Conservation (phyloP, 1,140 invertebrate species). For the Cryptotermes secundus region DNA sequence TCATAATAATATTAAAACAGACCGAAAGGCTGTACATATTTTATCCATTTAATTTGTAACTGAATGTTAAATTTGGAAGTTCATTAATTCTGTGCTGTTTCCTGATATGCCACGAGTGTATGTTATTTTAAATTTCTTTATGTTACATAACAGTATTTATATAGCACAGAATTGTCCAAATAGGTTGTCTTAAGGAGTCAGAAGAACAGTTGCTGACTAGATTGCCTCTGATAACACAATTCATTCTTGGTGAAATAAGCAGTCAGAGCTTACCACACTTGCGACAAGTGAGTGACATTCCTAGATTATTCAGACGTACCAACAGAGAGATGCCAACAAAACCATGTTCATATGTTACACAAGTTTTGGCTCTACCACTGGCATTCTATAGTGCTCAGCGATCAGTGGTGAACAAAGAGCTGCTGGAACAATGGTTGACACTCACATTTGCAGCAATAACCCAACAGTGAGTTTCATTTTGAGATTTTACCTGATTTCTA, state of each 20-base stretch:
- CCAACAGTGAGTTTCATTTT: slow-evolving; percentile 58
- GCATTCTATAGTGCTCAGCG: slow-evolving; percentile 59
- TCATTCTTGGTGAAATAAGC: slow-evolving; percentile 59
- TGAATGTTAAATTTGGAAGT: background rate
- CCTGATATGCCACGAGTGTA: slow-evolving; percentile 27
- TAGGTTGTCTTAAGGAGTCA: slow-evolving; percentile 54
- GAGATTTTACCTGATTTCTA: no score
- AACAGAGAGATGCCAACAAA: slow-evolving; percentile 83
- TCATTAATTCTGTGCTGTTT: background rate
- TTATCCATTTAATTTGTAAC: background rate
- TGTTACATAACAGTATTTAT: background rate
- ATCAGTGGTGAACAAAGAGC: slow-evolving; percentile 44
- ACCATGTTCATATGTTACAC: slow-evolving; percentile 74
- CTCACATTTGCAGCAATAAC: slow-evolving; percentile 64
- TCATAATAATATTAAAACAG: no score
- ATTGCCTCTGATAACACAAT: slow-evolving; percentile 55
- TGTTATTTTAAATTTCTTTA: slow-evolving; percentile 30
- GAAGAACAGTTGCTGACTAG: slow-evolving; percentile 50
- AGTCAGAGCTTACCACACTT: slow-evolving; percentile 58
- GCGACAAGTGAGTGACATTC: slow-evolving; percentile 85
- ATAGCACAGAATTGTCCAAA: background rate
- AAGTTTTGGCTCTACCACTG: slow-evolving; percentile 62
- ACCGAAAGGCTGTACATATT: no score
- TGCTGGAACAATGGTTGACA: slow-evolving; percentile 50
- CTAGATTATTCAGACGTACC: slow-evolving; percentile 87